Evolutionary conservation across 2,797 vertebrate species (phyloP), one percentile per base, ranked within the genome.

Genomic region (Myotis findleyi): DNA sequence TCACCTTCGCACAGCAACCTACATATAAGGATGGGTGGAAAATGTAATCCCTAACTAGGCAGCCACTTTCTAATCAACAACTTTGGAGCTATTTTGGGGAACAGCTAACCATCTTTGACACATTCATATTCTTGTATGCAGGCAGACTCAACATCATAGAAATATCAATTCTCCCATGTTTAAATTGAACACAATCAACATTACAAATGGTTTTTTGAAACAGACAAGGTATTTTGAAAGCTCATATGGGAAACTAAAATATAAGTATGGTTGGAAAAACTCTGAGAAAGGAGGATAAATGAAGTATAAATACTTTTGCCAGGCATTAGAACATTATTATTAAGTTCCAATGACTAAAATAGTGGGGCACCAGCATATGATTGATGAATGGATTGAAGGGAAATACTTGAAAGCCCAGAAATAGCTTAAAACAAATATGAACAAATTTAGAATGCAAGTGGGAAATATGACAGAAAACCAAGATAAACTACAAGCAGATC

Each of bases 341-440:
- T 75, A 86, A 51, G n/a, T 53, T 38, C 44, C 7, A 93, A 1
- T 79, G 41, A 83, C 87, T 92, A 87, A 82, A 85, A 81, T 38
- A 62, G n/a, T 57, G 20, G 7, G 12, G 13, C 62, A 30, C 14
- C 55, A 87, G n/a, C 41, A 2, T 33, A 47, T 41, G 20, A 53
- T 23, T 85, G 53, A 21, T 81, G 66, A 87, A 25, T 66, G 30
- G 44, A 57, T 47, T 53, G 44, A 75, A 91, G 27, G 16, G 69
- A 95, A 94, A 38, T 69, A 57, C 71, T 27, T 27, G 38, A 92
- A 94, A 95, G 20, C 27, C 20, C 25, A 82, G 47, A 85, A 76
- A 84, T n/a, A 66, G 14, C 38, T 92, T 87, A n/a, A 69, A 85
- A 47, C 41, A 20, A 64, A 62, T 86, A 62, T 57, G 33, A 92